Conservation (phyloP, 1,140 invertebrate species). For the Calliopsis andreniformis region DNA sequence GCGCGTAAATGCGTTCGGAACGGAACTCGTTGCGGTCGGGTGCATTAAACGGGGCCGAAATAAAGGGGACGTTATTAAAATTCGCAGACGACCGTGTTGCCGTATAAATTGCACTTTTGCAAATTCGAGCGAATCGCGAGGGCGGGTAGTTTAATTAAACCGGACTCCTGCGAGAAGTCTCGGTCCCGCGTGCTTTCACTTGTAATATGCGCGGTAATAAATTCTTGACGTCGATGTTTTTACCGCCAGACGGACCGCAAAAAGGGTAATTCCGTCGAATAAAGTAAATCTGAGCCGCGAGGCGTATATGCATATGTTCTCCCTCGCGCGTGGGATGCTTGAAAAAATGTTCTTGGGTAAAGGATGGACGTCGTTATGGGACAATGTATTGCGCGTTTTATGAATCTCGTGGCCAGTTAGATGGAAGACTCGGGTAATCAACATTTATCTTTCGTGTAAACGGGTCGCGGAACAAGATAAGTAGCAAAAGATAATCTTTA, state of each 20-base stretch:
- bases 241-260: too few relatives aligned
- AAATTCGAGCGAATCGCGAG: constrained; percentile 21
- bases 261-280: not conserved
- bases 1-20: not conserved
- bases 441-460: not conserved
- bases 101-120: constrained; percentile 22
- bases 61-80: constrained; percentile 39
- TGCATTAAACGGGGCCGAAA: not conserved
- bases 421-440: too few relatives aligned
- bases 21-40: not conserved
- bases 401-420: not conserved
- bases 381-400: not conserved
- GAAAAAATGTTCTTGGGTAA: not conserved
- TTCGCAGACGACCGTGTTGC: not conserved
- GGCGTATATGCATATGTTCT: not conserved
- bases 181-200: too few relatives aligned
- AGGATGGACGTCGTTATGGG: not conserved
- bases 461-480: not conserved
- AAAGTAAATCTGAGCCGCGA: not conserved
- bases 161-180: constrained; percentile 17
- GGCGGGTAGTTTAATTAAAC: constrained; percentile 41
- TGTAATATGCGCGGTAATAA: constrained; percentile 25
- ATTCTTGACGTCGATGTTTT: constrained; percentile 11
- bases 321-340: not conserved
- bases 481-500: too few relatives aligned